Conservation (phyloP, 2,888 invertebrate genomes). For the Nephrotoma flavescens region DNA sequence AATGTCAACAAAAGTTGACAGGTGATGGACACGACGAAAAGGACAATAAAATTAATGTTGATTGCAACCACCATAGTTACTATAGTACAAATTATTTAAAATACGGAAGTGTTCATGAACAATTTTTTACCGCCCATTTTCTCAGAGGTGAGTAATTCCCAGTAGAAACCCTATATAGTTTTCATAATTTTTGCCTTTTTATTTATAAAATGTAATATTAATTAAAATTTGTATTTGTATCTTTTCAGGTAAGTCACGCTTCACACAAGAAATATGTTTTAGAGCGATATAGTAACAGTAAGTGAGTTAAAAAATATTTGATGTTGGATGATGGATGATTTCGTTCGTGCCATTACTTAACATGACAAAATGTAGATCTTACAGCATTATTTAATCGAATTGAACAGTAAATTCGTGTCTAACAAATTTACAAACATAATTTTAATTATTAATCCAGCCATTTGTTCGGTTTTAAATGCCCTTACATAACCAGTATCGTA, state of each 20-base stretch:
- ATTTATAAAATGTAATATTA: not conserved
- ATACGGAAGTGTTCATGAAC: not conserved
- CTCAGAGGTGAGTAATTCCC: not conserved
- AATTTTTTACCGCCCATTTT: not conserved
- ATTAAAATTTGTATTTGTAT: not conserved
- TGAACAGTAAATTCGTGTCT: no score
- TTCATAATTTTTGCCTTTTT: not conserved
- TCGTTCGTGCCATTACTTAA: no score
- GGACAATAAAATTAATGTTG: not conserved
- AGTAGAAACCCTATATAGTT: not conserved
- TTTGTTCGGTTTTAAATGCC: no score
- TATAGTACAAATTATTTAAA: not conserved
- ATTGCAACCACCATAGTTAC: not conserved
- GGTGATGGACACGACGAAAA: not conserved
- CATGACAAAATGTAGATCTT: no score
- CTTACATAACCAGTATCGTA: no score
- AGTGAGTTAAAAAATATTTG: no score
- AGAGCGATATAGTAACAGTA: not conserved
- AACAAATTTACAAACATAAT: no score
- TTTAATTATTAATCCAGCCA: no score
- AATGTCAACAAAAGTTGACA: not conserved
- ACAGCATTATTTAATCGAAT: no score
- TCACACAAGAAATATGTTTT: not conserved
- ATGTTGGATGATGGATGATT: no score
- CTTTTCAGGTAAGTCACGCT: not conserved